These are phyloP conservation scores for Lepus oiostolus DNA, from an alignment of 2,797 vertebrate genomes.

Conservation along the genomic window DNA sequence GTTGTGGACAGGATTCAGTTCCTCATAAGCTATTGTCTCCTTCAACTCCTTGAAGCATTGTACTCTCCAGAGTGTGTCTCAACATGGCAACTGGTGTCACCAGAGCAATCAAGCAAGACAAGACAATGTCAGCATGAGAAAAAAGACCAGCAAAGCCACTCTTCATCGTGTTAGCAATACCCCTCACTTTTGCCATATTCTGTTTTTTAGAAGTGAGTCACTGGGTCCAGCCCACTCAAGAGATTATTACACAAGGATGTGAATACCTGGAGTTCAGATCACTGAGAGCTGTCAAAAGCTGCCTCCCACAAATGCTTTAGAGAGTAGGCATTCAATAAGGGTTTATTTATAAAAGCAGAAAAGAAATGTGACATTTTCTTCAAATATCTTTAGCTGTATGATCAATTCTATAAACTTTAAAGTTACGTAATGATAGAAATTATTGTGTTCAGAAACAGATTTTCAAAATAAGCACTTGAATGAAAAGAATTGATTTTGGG, in stretches of 20 bases:
- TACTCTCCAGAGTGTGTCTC: background rate
- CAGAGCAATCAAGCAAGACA: background rate
- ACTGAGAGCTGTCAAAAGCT: background rate
- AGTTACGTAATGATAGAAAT: conserved; percentile 1
- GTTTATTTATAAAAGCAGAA: conserved; percentile 19
- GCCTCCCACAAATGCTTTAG: background rate
- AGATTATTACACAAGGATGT: background rate
- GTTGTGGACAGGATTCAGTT: background rate
- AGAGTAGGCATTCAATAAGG: background rate
- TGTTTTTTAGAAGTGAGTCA: background rate
- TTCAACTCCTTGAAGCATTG: background rate
- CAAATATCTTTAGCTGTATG: conserved; percentile 17
- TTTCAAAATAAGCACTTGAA: conserved; percentile 40
- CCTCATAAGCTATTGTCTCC: too few relatives aligned
- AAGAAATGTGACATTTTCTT: conserved; percentile 49
- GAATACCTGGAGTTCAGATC: background rate
- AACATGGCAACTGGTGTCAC: background rate
- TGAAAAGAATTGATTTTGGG: conserved; percentile 2
- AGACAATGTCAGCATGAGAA: background rate
- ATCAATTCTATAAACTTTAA: conserved; percentile 49
- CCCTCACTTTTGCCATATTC: background rate
- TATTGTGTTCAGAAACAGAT: conserved; percentile 35
- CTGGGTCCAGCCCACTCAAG: background rate
- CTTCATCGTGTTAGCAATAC: background rate
- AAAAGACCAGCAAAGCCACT: too few relatives aligned